Evolutionary conservation across 2,113 vertebrate species (phyloP), one percentile per base, ranked within the genome.

Genomic region (Brachyhypopomus occidentalis): DNA sequence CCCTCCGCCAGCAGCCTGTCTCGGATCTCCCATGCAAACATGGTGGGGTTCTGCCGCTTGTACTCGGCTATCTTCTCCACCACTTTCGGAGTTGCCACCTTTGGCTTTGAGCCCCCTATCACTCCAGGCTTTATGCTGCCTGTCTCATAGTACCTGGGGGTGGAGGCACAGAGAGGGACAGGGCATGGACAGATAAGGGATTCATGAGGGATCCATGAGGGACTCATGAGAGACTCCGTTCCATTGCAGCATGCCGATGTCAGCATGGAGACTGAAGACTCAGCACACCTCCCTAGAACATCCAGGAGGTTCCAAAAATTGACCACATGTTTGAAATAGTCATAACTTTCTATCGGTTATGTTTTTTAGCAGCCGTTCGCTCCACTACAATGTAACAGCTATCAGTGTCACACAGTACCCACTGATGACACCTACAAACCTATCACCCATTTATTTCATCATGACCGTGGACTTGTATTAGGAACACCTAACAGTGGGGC

Each of bases 11-110:
- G 87, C 77, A 97, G 93, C 11, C 96, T 88, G 90, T 97, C 96
- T 55, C 96, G 87, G 87, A 97, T 97, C 88, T 97, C 96, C 96
- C 96, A 97, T 19, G 96, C 96, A 5, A 97, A 97, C 96, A 97
- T 97, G 77, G 96, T 97, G 5, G 96, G 96, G 74, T 97, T 97
- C 86, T 97, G 95, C 16, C 95, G 89, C 87, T 97, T 97, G 87
- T 97, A 97, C 25, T 96, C 95, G 0, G 95, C 95, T 2, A 97
- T 97, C 88, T 97, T 96, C 73, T 96, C 95, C 85, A 97, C 96
- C 71, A 97, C 96, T 80, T 96, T 96, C 0, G 96, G 96, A 2
- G 96, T 97, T 73, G 96, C 96, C 86, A 97, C 95, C 83, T 96
- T 97, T 45, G 96, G 96, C 88, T 96, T 96, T 16, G 96, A 96